Percentiles rank a stretch among this genome's conserved stretches.
Evolutionary conservation across 37 sponge, comb jelly and placozoan genomes (phyloP).

Genomic region (Ianthella basta): DNA sequence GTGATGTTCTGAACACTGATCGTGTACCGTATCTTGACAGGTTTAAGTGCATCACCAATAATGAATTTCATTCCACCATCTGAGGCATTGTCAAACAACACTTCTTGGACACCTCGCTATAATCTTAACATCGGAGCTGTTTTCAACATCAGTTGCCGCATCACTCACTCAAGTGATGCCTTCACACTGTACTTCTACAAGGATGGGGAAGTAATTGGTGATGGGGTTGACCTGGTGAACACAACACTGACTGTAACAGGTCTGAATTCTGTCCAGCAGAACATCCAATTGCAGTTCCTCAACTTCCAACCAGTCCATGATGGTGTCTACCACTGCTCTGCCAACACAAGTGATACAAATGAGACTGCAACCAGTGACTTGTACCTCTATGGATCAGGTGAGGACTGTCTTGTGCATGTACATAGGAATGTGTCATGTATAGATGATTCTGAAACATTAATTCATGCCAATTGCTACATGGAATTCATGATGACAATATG

Average conservation of each 20-base stretch:
- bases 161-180: background rate
- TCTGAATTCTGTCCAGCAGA: no score
- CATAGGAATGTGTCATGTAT: background rate
- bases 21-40: no score
- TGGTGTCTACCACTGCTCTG: background rate
- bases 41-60: no score
- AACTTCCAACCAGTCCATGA: slow-evolving; percentile 9
- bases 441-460: no score
- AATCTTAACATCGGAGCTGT: background rate
- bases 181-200: slow-evolving; percentile 17
- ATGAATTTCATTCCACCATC: background rate
- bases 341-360: slow-evolving; percentile 3
- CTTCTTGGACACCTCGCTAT: background rate
- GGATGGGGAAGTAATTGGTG: background rate
- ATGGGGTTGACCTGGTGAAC: background rate
- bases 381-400: slow-evolving; percentile 11
- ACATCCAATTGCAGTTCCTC: background rate
- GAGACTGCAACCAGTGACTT: background rate
- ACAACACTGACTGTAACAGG: background rate
- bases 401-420: background rate
- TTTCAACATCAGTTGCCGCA: slow-evolving; percentile 6
- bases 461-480: no score
- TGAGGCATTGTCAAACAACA: background rate
- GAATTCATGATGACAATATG: no score
- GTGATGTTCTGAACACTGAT: no score